Base-by-base conservation (phyloP, 1,140 invertebrate species). In the Nebria ingens region DNA sequence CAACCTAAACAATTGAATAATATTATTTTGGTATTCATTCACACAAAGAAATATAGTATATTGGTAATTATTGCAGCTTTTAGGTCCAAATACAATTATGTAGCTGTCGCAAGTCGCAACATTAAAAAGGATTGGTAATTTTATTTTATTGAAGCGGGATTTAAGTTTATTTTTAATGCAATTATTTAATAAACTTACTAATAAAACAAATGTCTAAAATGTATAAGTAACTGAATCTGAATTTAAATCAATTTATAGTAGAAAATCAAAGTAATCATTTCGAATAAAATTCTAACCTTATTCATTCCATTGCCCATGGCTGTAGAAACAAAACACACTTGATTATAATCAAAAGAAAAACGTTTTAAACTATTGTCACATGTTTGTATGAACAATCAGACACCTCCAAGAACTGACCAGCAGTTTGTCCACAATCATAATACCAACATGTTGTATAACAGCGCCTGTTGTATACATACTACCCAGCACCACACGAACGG, bases 231-330 rank as follows among this genome's bases (percentile, higher is more conserved):
- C 25, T 34, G 6, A 9, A 34, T 6, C 25, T 34, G 25, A 34
- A 34, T 34, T 9, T 34, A 34, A 34, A 34, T 34, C 25, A 53
- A 40, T 22, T 19, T 15, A 42, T 25, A 54, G 22, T 57, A 40
- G 52, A 57, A 57, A 19, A 13, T 45, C 19, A 56, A 34, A 25
- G 20, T 29, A 34, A 34, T 34, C 25, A n/a, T 9, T 34, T 34
- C n/a, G 25, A 34, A 34, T 34, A n/a, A 23, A 58, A 58, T 12
- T 19, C 20, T 50, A 40, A 50, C 64, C 60, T 63, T 66, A 52
- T 66, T 66, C 64, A 66, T 66, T 58, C 64, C 64, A 62, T 66
- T 66, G 53, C 64, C 64, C 64, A 66, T 66, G 60, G 62, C 61
- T 56, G 58, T 55, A 56, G 60, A 58, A 51, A 38, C 25, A 34